phyloP scores from a whole-genome alignment of 2,797 vertebrate species.

The Pteronotus mesoamericanus region DNA sequence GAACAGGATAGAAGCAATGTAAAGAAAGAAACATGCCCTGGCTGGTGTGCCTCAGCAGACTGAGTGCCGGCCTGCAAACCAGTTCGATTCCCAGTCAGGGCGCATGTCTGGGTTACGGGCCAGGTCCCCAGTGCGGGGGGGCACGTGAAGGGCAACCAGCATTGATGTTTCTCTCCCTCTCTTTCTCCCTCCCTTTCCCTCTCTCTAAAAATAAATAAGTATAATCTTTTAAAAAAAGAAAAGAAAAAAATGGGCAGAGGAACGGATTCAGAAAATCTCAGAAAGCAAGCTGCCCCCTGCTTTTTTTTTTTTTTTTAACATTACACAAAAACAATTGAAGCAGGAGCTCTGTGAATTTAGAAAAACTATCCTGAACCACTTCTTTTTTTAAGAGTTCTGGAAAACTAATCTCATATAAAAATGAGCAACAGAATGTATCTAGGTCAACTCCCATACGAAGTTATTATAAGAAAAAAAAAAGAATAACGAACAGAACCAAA shows the following conservation, averaged over 20 bases:
- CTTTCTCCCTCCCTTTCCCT: too few species aligned
- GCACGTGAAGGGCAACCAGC: too few species aligned
- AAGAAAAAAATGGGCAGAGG: background rate
- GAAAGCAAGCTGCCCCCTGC: background rate
- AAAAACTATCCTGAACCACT: background rate
- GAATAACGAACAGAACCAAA: constrained; percentile 46
- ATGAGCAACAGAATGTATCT: constrained; percentile 67
- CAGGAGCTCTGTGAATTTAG: background rate
- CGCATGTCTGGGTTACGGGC: too few species aligned
- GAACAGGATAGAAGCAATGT: background rate
- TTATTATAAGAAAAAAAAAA: constrained; percentile 63
- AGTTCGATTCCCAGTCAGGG: too few species aligned
- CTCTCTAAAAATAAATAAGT: too few species aligned
- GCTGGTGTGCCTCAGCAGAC: too few species aligned
- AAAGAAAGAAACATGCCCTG: background rate
- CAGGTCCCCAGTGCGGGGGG: too few species aligned
- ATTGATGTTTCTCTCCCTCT: too few species aligned
- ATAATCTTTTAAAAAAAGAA: too few species aligned
- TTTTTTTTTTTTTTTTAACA: background rate
- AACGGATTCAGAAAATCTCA: background rate
- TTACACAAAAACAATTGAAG: background rate
- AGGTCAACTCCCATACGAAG: constrained; percentile 69
- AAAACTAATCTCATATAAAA: constrained; percentile 62
- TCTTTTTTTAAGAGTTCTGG: constrained; percentile 35
- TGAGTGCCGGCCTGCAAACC: too few species aligned